Percentiles rank a stretch among this genome's conserved stretches.
phyloP scores from a whole-genome alignment of 2,113 vertebrate species.

The Trichomycterus rosablanca region DNA sequence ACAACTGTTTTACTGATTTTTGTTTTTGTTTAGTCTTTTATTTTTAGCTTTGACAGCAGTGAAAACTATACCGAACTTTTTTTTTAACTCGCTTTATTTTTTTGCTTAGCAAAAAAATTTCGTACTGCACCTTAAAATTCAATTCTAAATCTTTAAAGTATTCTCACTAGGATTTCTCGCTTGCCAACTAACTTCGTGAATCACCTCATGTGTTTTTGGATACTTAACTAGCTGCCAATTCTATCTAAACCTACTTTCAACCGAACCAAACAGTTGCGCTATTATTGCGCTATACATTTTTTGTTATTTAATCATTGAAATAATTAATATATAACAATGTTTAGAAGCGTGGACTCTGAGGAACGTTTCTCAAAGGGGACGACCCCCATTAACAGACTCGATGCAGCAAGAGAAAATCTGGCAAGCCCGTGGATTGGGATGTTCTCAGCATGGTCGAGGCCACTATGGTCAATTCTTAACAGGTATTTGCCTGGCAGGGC shows the following conservation, averaged over 20 bases:
- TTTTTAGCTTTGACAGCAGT: too few relatives aligned
- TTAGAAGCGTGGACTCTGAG: constrained; percentile 47
- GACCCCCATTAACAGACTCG: constrained; percentile 7
- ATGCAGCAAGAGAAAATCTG: constrained; percentile 32
- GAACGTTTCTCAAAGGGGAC: constrained; percentile 34
- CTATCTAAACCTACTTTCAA: too few relatives aligned
- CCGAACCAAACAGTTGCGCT: not conserved
- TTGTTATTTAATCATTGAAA: constrained; percentile 1
- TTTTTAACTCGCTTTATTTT: too few relatives aligned
- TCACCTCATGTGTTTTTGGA: not conserved
- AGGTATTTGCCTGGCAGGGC: constrained; percentile 48
- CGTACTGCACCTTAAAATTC: too few relatives aligned
- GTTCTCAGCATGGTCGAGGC: constrained; percentile 60
- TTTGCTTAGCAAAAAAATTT: too few relatives aligned
- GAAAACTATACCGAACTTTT: too few relatives aligned
- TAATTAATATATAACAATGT: constrained; percentile 46
- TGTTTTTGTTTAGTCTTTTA: too few relatives aligned
- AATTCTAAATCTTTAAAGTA: not conserved
- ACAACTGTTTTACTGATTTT: too few relatives aligned
- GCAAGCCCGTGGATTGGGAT: constrained; percentile 65
- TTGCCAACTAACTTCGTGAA: not conserved
- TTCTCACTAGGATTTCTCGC: too few relatives aligned
- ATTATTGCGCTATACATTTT: not conserved
- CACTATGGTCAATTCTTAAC: constrained; percentile 57
- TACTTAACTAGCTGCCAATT: too few relatives aligned